Percentiles rank a stretch among this genome's conserved stretches.
Evolutionary conservation across 2,797 vertebrate genomes (phyloP).

Genomic region (Typhlichthys eigenmanni): DNA sequence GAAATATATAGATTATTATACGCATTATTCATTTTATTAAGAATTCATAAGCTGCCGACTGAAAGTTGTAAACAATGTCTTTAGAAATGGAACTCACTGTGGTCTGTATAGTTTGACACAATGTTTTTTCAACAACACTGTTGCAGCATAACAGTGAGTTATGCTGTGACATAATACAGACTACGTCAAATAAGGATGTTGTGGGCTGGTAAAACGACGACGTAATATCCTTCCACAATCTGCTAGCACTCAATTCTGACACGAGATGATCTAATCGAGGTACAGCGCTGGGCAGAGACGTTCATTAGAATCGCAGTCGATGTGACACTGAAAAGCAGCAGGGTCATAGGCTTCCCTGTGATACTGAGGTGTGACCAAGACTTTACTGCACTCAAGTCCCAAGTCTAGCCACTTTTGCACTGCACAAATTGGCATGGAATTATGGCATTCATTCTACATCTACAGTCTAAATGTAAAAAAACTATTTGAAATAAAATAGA

Average conservation of each 20-base stretch:
- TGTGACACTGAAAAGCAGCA: background rate
- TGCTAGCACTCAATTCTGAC: conserved; percentile 26
- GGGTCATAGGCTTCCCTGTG: background rate
- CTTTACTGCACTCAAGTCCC: no score
- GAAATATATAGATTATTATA: conserved; percentile 2
- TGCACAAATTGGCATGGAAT: no score
- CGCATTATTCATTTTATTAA: no score
- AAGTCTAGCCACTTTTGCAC: no score
- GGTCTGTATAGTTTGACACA: background rate
- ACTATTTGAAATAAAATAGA: no score
- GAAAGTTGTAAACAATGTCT: conserved; percentile 4
- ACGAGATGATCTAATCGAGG: conserved; percentile 17
- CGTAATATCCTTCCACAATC: conserved; percentile 21
- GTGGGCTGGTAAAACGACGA: conserved; percentile 31
- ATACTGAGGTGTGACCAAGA: no score
- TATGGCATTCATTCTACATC: no score
- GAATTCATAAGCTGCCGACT: background rate
- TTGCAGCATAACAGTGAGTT: conserved; percentile 3
- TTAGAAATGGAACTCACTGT: background rate
- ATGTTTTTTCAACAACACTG: conserved; percentile 9
- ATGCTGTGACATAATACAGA: conserved; percentile 32
- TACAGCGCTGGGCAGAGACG: background rate
- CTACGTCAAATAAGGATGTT: conserved; percentile 27
- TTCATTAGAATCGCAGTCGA: background rate
- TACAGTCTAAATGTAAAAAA: no score